A percentile compares a stretch with the other conserved stretches of the same genome.
phyloP scores from a whole-genome alignment of 2,113 vertebrate species.

The Forbesichthys agassizii region DNA sequence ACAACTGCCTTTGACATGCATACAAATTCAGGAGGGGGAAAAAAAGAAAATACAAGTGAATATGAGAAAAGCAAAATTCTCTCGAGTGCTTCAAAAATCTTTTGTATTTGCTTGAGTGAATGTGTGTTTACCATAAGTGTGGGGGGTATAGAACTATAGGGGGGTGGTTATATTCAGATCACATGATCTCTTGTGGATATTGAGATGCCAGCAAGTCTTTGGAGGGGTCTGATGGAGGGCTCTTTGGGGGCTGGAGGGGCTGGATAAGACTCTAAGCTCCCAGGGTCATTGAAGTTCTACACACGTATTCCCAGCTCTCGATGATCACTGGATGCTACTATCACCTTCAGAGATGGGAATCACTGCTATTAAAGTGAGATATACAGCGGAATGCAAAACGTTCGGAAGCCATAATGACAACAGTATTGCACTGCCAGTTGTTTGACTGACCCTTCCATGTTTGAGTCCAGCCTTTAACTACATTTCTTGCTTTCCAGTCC shows the following conservation, averaged over 20 bases:
- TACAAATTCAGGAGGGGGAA: neutral
- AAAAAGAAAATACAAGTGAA: conserved; percentile 25
- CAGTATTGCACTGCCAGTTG: conserved; percentile 13
- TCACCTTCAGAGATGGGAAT: conserved; percentile 35
- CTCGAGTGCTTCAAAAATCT: conserved; percentile 53
- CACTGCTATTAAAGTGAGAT: conserved; percentile 24
- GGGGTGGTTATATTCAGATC: conserved; percentile 24
- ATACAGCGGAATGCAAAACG: conserved; percentile 19
- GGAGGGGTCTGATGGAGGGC: conserved; percentile 22
- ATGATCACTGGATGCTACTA: conserved; percentile 38
- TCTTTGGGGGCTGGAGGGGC: conserved; percentile 33
- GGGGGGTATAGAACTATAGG: neutral
- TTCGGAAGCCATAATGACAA: conserved; percentile 19
- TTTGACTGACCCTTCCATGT: conserved; percentile 29
- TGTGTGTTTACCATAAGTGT: conserved; percentile 3
- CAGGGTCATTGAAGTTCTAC: conserved; percentile 30
- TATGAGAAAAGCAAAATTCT: conserved; percentile 44
- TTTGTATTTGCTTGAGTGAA: conserved; percentile 4
- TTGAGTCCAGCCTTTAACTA: neutral
- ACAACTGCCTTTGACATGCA: conserved; percentile 33
- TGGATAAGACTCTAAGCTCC: conserved; percentile 28
- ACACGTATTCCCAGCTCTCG: conserved; percentile 18
- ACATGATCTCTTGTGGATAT: conserved; percentile 18
- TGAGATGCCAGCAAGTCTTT: conserved; percentile 32
- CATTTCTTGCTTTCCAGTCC: neutral